phyloP scores from a whole-genome alignment of 1,140 invertebrate genomes.

The Centruroides sculpturatus region DNA sequence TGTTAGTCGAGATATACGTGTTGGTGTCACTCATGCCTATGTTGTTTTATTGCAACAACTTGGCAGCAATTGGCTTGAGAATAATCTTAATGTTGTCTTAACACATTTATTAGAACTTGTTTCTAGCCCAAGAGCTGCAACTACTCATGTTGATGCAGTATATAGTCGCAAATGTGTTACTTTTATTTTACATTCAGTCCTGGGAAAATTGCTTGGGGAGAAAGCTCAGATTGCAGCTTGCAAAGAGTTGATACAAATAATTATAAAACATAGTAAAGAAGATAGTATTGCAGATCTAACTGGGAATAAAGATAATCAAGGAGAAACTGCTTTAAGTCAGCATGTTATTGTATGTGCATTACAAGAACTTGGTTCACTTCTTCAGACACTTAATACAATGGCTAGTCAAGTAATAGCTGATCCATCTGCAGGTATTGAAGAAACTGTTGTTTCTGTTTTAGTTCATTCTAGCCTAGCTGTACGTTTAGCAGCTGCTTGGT shows the following conservation, averaged over 20 bases:
- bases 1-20: slow-evolving; percentile 85
- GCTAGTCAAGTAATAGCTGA: slow-evolving; percentile 76
- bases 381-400: slow-evolving; percentile 78
- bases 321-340: slow-evolving; percentile 66
- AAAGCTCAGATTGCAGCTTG: slow-evolving; percentile 85
- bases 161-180: slow-evolving; percentile 95
- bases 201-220: slow-evolving; percentile 88
- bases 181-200: slow-evolving; percentile 78
- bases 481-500: slow-evolving; percentile 84
- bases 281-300: slow-evolving; percentile 1
- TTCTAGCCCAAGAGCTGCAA: slow-evolving; percentile 73
- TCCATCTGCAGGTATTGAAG: slow-evolving; percentile 59
- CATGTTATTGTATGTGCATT: slow-evolving; percentile 86
- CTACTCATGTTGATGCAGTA: slow-evolving; percentile 91
- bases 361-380: slow-evolving; percentile 53
- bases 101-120: slow-evolving; percentile 83
- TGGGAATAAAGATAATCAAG: slow-evolving; percentile 11
- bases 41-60: slow-evolving; percentile 83
- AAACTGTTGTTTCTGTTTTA: slow-evolving; percentile 59
- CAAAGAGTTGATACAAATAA: slow-evolving; percentile 81
- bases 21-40: slow-evolving; percentile 88
- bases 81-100: slow-evolving; percentile 69
- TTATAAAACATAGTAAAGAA: slow-evolving; percentile 82
- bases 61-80: slow-evolving; percentile 85
- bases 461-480: slow-evolving; percentile 86